Percentiles rank a stretch among this genome's conserved stretches.
Conservation (phyloP, 2,888 invertebrate genomes). For the Altica lythri region DNA sequence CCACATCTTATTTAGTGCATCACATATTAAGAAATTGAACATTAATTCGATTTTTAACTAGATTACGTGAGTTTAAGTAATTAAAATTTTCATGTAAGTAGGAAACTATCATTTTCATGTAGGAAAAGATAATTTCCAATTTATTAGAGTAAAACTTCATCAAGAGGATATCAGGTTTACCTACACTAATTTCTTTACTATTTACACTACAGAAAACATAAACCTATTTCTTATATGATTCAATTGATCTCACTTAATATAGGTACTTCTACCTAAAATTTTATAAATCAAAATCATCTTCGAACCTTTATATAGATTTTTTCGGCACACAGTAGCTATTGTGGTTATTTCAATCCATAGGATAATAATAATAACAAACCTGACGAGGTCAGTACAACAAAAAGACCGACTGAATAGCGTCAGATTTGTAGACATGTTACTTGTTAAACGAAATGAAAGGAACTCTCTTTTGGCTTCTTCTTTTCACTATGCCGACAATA, state of each 20-base stretch:
- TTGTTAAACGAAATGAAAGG: conserved; percentile 37
- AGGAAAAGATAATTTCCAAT: conserved; percentile 1
- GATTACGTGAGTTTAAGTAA: conserved; percentile 18
- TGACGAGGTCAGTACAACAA: conserved; percentile 48
- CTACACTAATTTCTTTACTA: not conserved
- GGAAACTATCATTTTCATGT: too few relatives aligned
- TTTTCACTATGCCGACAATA: conserved; percentile 37
- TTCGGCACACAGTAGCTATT: conserved; percentile 41
- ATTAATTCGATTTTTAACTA: conserved; percentile 27
- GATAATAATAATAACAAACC: conserved; percentile 48
- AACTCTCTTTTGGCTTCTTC: conserved; percentile 35
- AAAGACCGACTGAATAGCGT: conserved; percentile 45
- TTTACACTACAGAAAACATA: too few relatives aligned
- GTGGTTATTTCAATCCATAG: conserved; percentile 50
- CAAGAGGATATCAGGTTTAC: not conserved
- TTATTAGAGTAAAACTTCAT: not conserved
- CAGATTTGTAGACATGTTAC: conserved; percentile 42
- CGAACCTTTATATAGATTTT: not conserved
- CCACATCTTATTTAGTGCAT: conserved; percentile 24
- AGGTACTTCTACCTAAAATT: not conserved
- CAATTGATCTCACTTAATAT: not conserved
- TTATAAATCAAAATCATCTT: not conserved
- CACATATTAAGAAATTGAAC: conserved; percentile 25
- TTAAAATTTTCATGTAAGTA: conserved; percentile 4
- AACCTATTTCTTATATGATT: too few relatives aligned